A percentile compares a stretch with the other conserved stretches of the same genome.
Conservation (phyloP, 2,888 invertebrate genomes). For the Balanococcus diminutus region DNA sequence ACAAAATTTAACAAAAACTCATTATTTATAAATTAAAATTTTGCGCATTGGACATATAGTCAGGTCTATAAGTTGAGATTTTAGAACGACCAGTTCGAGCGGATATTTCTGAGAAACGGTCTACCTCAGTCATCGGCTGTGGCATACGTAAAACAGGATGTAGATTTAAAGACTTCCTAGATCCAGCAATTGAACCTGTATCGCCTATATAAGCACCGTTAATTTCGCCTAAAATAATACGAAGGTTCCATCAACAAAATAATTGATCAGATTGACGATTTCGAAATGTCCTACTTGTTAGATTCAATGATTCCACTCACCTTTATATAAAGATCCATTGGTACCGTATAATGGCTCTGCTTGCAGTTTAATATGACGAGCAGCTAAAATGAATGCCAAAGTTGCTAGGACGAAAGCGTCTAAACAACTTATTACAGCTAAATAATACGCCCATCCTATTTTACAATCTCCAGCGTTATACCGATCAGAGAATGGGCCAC, state of each 20-base stretch:
- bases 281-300: no score
- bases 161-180: slow-evolving; percentile 82
- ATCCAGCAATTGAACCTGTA: slow-evolving; percentile 77
- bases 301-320: slow-evolving; percentile 60
- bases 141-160: slow-evolving; percentile 86
- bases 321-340: slow-evolving; percentile 67
- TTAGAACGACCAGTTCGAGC: slow-evolving; percentile 72
- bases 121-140: slow-evolving; percentile 70
- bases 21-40: slow-evolving; percentile 70
- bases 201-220: slow-evolving; percentile 88
- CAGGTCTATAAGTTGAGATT: slow-evolving; percentile 66
- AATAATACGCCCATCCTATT: slow-evolving; percentile 90
- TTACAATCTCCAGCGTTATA: slow-evolving; percentile 79
- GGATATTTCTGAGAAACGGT: slow-evolving; percentile 81
- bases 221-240: slow-evolving; percentile 76
- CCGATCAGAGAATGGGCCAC: slow-evolving; percentile 81
- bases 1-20: not conserved
- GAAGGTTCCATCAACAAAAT: not conserved
- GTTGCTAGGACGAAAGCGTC: slow-evolving; percentile 86
- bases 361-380: slow-evolving; percentile 83
- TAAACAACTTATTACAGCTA: slow-evolving; percentile 86
- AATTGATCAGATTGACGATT: no score
- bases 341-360: slow-evolving; percentile 73
- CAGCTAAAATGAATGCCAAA: slow-evolving; percentile 90
- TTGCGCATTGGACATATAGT: slow-evolving; percentile 72